A percentile compares a stretch with the other conserved stretches of the same genome.
Evolutionary conservation across 2,797 vertebrate genomes (phyloP).

Genomic region (Xerus rutilus): DNA sequence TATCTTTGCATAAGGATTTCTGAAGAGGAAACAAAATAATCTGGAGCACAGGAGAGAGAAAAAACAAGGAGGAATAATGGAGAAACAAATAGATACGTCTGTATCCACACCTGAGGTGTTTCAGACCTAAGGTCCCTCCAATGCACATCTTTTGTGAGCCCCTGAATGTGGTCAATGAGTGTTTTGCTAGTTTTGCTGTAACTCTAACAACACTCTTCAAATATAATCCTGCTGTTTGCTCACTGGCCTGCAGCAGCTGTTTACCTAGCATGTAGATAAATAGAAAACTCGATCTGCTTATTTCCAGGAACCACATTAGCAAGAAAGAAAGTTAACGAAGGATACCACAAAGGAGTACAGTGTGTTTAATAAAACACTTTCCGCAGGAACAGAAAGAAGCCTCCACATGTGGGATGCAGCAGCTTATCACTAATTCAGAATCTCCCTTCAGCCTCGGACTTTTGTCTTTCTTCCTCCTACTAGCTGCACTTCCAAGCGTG

Average conservation of each 20-base stretch:
- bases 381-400: slow-evolving; percentile 45
- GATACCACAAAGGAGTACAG: not conserved
- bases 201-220: slow-evolving; percentile 51
- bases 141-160: slow-evolving; percentile 6
- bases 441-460: slow-evolving; percentile 66
- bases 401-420: slow-evolving; percentile 55
- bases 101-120: not conserved
- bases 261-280: slow-evolving; percentile 65
- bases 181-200: slow-evolving; percentile 35
- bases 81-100: not conserved
- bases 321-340: slow-evolving; percentile 71
- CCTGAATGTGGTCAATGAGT: slow-evolving; percentile 7
- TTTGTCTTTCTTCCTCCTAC: slow-evolving; percentile 73
- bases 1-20: slow-evolving; percentile 3
- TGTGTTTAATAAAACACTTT: slow-evolving; percentile 78
- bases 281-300: slow-evolving; percentile 51
- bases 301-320: slow-evolving; percentile 59
- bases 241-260: slow-evolving; percentile 52
- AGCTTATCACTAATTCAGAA: slow-evolving; percentile 81
- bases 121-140: not conserved
- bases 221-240: slow-evolving; percentile 60
- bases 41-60: not conserved
- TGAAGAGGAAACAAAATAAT: slow-evolving; percentile 45
- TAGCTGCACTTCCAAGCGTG: slow-evolving; percentile 65
- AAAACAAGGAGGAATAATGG: not conserved